These are phyloP conservation scores for Philereme vetulata DNA, from an alignment of 2,888 invertebrate genomes.

Conservation along the genomic window DNA sequence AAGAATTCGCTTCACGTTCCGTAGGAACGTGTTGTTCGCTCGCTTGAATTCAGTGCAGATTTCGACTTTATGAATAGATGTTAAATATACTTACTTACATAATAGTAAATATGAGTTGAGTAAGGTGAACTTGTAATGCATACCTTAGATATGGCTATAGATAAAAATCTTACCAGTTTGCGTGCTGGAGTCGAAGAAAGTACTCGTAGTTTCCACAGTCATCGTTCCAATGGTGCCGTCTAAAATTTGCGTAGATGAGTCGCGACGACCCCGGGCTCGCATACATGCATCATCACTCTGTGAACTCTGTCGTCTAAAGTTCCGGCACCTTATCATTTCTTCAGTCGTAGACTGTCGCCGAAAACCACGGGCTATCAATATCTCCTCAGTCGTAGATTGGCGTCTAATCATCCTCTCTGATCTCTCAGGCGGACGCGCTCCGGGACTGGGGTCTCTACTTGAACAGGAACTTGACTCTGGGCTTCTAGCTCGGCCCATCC, in stretches of 20 bases:
- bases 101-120: too few species aligned
- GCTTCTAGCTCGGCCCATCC: constrained; percentile 83
- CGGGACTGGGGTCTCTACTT: constrained; percentile 92
- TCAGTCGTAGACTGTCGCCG: constrained; percentile 95
- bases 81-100: too few species aligned
- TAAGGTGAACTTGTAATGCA: too few species aligned
- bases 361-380: constrained; percentile 94
- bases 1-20: constrained; percentile 57
- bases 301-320: constrained; percentile 94
- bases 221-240: constrained; percentile 96
- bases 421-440: constrained; percentile 84
- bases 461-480: constrained; percentile 92
- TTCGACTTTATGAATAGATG: constrained; percentile 1
- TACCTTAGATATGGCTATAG: background rate
- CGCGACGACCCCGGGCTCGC: constrained; percentile 88
- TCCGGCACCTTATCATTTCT: constrained; percentile 95
- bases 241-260: constrained; percentile 95
- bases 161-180: constrained; percentile 90
- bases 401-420: constrained; percentile 88
- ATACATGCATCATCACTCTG: constrained; percentile 92
- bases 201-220: constrained; percentile 96
- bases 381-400: constrained; percentile 96
- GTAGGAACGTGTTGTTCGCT: constrained; percentile 45
- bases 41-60: constrained; percentile 31
- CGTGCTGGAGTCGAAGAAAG: constrained; percentile 95